Percentiles rank a stretch among this genome's conserved stretches.
Conservation (phyloP, 2,113 vertebrate genomes). For the Nannospalax galili region DNA sequence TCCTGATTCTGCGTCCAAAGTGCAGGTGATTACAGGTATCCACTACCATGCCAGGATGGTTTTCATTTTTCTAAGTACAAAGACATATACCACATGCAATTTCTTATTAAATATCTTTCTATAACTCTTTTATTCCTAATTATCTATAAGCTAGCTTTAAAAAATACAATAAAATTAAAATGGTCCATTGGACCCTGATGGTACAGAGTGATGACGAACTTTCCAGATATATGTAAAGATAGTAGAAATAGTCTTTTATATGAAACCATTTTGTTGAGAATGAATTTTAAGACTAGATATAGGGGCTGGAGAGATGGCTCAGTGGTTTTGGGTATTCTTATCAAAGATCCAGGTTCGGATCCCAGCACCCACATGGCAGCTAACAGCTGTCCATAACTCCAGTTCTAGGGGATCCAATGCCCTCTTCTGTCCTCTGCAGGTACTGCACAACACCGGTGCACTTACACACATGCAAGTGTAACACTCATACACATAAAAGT, state of each 20-base stretch:
- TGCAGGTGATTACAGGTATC: neutral
- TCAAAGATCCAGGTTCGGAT: too few relatives aligned
- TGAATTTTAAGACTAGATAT: conserved; percentile 53
- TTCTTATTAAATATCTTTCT: neutral
- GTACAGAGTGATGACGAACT: conserved; percentile 5
- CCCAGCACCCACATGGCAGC: too few relatives aligned
- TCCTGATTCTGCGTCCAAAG: neutral
- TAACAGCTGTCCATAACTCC: too few relatives aligned
- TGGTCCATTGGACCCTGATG: neutral
- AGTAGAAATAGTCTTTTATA: conserved; percentile 3
- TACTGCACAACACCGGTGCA: too few relatives aligned
- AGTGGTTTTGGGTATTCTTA: too few relatives aligned
- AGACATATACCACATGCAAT: neutral
- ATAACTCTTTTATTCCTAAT: neutral
- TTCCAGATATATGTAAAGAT: neutral
- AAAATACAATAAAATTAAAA: conserved; percentile 27
- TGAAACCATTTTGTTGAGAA: neutral
- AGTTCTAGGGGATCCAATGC: too few relatives aligned
- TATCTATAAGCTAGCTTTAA: conserved; percentile 42
- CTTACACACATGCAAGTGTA: too few relatives aligned
- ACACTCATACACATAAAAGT: too few relatives aligned
- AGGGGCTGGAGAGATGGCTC: too few relatives aligned
- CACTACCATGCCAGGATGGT: neutral
- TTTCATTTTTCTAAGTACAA: conserved; percentile 34
- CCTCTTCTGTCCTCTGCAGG: too few relatives aligned